phyloP scores from a whole-genome alignment of 1,140 invertebrate genomes.

The Drosophila navojoa region DNA sequence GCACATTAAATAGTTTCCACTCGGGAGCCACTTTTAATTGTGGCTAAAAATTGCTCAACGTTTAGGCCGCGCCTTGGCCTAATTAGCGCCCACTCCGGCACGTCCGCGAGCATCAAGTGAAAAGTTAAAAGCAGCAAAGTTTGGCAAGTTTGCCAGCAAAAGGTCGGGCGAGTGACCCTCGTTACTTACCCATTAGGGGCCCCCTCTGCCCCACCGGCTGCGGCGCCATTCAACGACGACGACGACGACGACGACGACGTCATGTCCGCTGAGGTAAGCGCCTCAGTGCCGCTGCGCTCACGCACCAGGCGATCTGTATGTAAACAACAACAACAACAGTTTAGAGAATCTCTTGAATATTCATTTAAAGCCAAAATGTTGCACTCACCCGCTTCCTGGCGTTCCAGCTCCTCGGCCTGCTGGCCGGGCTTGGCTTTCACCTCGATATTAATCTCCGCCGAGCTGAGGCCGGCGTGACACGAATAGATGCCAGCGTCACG shows the following conservation, averaged over 20 bases:
- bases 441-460: slow-evolving; percentile 89
- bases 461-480: slow-evolving; percentile 90
- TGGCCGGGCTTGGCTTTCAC: slow-evolving; percentile 91
- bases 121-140: slow-evolving; percentile 45
- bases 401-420: slow-evolving; percentile 90
- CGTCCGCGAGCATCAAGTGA: neutral
- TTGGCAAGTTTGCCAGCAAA: slow-evolving; percentile 20
- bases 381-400: slow-evolving; percentile 84
- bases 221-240: slow-evolving; percentile 31
- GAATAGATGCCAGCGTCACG: slow-evolving; percentile 92
- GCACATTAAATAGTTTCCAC: no score
- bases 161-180: slow-evolving; percentile 20
- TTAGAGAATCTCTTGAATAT: neutral
- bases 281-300: slow-evolving; percentile 77
- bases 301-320: slow-evolving; percentile 75
- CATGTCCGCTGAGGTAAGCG: slow-evolving; percentile 82
- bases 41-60: neutral
- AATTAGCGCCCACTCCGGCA: slow-evolving; percentile 1
- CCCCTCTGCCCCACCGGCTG: slow-evolving; percentile 32
- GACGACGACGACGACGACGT: slow-evolving; percentile 58
- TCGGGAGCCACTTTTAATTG: neutral
- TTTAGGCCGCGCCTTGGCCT: neutral
- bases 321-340: neutral
- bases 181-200: slow-evolving; percentile 72
- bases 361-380: slow-evolving; percentile 35